Evolutionary conservation across 2,113 vertebrate species (phyloP).

Genomic region (Phodopus roborovskii): DNA sequence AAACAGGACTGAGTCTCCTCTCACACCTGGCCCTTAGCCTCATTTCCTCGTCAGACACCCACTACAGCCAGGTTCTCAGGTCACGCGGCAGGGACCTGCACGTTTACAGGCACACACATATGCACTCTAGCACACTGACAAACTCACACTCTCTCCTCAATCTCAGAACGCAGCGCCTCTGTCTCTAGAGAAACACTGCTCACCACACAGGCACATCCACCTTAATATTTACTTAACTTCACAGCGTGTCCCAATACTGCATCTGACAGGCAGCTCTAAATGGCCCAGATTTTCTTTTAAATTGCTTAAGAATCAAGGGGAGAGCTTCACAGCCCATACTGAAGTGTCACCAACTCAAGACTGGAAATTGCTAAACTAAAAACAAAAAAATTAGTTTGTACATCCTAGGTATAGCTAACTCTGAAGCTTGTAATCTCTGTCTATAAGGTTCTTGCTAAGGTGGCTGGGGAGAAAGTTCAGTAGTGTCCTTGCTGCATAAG

Average conservation of each 20-base stretch:
- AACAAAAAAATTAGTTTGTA: conserved; percentile 54
- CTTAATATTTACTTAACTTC: not conserved
- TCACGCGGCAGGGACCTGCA: not conserved
- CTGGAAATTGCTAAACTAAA: conserved; percentile 60
- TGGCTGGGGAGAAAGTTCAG: not conserved
- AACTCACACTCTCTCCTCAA: not conserved
- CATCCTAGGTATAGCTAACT: conserved; percentile 48
- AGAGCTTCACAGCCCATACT: conserved; percentile 56
- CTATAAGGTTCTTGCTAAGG: not conserved
- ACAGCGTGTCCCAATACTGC: not conserved
- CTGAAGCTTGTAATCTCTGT: conserved; percentile 29
- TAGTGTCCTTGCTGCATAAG: not conserved
- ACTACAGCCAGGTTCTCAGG: not conserved
- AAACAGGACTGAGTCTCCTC: not conserved
- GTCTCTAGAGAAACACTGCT: not conserved
- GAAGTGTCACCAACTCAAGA: conserved; percentile 55
- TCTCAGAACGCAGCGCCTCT: not conserved
- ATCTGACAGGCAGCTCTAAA: not conserved
- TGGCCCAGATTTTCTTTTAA: conserved; percentile 55
- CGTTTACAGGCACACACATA: not conserved
- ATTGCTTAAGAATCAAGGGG: conserved; percentile 51
- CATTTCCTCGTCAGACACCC: not conserved
- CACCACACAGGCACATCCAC: not conserved
- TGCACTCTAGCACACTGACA: not conserved
- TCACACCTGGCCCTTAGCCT: not conserved